These are phyloP conservation scores for Dolichopus griseipennis DNA, from an alignment of 2,888 invertebrate species.

Conservation along the genomic window DNA sequence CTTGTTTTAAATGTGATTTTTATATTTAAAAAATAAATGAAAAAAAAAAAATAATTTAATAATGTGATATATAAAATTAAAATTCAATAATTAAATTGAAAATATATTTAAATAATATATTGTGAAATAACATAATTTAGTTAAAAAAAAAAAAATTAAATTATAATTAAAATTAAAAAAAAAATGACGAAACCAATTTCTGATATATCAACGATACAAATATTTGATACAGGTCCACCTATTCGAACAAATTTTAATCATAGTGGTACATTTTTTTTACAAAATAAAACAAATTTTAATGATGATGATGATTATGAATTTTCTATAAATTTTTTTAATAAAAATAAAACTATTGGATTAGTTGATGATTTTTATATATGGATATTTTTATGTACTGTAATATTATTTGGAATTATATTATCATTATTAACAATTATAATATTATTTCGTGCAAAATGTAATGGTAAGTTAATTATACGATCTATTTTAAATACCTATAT, in stretches of 20 bases:
- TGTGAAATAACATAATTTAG: no score
- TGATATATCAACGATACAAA: slow-evolving; percentile 7
- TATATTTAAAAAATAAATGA: no score
- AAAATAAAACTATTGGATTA: slow-evolving; percentile 8
- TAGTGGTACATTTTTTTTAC: not conserved
- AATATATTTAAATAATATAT: no score
- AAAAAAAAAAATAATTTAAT: no score
- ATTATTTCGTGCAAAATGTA: slow-evolving; percentile 19
- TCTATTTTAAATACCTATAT: no score
- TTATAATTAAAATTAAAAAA: not conserved
- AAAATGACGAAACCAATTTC: not conserved
- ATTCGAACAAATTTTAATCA: not conserved
- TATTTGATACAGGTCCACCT: slow-evolving; percentile 7
- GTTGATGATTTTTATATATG: slow-evolving; percentile 18
- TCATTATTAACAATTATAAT: slow-evolving; percentile 18
- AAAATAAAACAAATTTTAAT: not conserved
- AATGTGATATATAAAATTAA: no score
- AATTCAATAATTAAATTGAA: no score
- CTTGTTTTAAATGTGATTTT: not conserved
- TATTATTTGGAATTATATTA: slow-evolving; percentile 17
- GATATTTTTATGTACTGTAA: slow-evolving; percentile 17
- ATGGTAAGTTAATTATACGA: slow-evolving; percentile 16
- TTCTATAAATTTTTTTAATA: not conserved
- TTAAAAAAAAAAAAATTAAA: no score
- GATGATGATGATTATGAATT: not conserved